Evolutionary conservation across 2,888 invertebrate genomes (phyloP), one percentile per base, ranked within the genome.

Genomic region (Amphiduros pacificus): DNA sequence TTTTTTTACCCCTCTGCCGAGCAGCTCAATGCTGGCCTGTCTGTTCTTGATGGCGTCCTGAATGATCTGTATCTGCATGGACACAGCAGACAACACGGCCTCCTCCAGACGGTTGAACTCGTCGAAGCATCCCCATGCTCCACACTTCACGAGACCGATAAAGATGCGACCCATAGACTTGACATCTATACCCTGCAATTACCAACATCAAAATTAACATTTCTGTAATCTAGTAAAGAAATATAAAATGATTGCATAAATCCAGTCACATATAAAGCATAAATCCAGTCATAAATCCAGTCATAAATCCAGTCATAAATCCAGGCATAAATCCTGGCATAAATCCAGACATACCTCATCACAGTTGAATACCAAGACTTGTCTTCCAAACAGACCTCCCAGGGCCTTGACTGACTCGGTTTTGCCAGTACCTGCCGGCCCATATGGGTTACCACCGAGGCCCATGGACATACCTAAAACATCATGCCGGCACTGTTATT

Each of bases 371-470:
- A 82, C 82, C 29, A 82, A 74, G 28, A 82, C 82, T 74, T 96
- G 90, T 58, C 98, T 87, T 0, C 98, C 98, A 70, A 98, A 86
- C 71, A 96, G 86, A 27, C 80, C 80, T 32, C 81, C 82, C 5
- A 99, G 85, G 0, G 96, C 94, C 85, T 99, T 99, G 0, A 99
- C 95, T 26, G 96, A 95, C 83, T 99, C 98, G 0, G 98, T 99
- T 85, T 99, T 99, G 0, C 98, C 98, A 0, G 98, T 99, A 60
- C 99, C 99, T 24, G 99, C 99, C 1, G 98, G 98, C 0, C 99
- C 99, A 75, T 97, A 98, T 0, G 98, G 98, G 85, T 99, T 99
- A 9, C 98, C 99, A 61, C 98, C 97, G 71, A 98, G 86, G 0
- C 98, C 98, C 83, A 98, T 89, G 77, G 92, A 90, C 88, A 98